Percentiles rank a stretch among this genome's conserved stretches.
Evolutionary conservation across 2,797 vertebrate genomes (phyloP).

Genomic region (Furcifer pardalis): DNA sequence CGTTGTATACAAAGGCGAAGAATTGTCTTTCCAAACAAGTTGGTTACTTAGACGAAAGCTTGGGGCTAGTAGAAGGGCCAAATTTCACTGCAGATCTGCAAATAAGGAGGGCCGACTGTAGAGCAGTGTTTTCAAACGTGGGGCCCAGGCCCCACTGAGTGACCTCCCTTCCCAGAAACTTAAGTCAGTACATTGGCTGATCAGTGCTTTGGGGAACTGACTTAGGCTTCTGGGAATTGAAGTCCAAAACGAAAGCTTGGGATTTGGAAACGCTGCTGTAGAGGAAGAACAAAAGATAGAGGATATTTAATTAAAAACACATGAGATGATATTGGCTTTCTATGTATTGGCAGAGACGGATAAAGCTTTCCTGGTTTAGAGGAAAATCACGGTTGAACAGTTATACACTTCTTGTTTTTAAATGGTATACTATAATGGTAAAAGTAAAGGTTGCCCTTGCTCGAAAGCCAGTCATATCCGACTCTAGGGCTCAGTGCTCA

Average conservation of each 20-base stretch:
- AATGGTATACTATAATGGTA: conserved; percentile 17
- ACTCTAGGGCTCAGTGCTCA: too few relatives aligned
- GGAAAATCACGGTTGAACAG: not conserved
- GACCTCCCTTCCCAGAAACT: too few relatives aligned
- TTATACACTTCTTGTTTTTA: not conserved
- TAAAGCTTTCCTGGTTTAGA: accelerated
- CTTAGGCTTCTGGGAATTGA: too few relatives aligned
- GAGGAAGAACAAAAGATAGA: not conserved
- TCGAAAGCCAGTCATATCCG: too few relatives aligned
- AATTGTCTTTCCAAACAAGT: not conserved
- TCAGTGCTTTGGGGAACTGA: too few relatives aligned
- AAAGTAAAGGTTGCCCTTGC: too few relatives aligned
- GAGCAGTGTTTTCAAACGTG: too few relatives aligned
- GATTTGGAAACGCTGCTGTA: too few relatives aligned
- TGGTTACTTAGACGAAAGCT: not conserved
- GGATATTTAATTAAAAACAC: not conserved
- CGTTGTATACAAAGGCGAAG: not conserved
- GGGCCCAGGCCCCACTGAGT: too few relatives aligned
- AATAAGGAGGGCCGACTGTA: not conserved
- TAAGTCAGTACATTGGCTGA: too few relatives aligned
- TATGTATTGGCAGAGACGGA: not conserved
- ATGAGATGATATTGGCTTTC: accelerated
- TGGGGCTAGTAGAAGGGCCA: not conserved
- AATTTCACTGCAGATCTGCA: not conserved
- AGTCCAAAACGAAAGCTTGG: too few relatives aligned